Percentiles rank a stretch among this genome's conserved stretches.
These are phyloP conservation scores for Lethocerus indicus DNA, from an alignment of 1,140 invertebrate species.

Conservation along the genomic window DNA sequence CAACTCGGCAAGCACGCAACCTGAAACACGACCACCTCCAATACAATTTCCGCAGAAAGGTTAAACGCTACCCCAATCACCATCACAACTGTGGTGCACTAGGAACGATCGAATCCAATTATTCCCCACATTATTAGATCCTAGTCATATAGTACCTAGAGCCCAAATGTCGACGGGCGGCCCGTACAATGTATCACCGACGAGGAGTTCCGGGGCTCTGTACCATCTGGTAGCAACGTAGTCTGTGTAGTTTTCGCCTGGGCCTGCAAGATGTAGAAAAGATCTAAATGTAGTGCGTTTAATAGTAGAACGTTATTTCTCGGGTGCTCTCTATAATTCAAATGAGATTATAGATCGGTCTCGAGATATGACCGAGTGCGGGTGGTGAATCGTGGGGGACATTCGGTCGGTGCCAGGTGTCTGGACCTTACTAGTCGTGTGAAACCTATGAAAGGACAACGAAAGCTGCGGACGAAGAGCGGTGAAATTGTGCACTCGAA, in stretches of 20 bases:
- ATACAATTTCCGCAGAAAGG: background rate
- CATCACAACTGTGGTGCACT: no score
- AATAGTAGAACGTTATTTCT: background rate
- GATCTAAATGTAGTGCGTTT: background rate
- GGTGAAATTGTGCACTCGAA: no score
- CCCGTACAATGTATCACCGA: slow-evolving; percentile 94
- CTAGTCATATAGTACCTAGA: slow-evolving; percentile 33
- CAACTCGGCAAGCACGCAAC: slow-evolving; percentile 91
- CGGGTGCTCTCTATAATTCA: background rate
- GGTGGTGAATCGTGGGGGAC: no score
- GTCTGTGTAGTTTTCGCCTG: slow-evolving; percentile 96
- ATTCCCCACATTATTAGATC: background rate
- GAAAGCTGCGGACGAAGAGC: no score
- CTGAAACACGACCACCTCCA: slow-evolving; percentile 28
- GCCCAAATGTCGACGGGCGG: slow-evolving; percentile 97
- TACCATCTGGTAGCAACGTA: slow-evolving; percentile 99
- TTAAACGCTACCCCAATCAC: background rate
- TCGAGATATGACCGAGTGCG: no score
- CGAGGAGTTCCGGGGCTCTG: slow-evolving; percentile 85
- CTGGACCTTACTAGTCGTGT: no score
- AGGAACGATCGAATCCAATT: no score
- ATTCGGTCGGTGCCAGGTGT: no score
- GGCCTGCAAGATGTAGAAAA: slow-evolving; percentile 29
- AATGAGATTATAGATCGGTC: background rate
- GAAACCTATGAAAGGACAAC: no score